These are phyloP conservation scores for Formica exsecta DNA, from an alignment of 1,140 invertebrate species.

Conservation along the genomic window DNA sequence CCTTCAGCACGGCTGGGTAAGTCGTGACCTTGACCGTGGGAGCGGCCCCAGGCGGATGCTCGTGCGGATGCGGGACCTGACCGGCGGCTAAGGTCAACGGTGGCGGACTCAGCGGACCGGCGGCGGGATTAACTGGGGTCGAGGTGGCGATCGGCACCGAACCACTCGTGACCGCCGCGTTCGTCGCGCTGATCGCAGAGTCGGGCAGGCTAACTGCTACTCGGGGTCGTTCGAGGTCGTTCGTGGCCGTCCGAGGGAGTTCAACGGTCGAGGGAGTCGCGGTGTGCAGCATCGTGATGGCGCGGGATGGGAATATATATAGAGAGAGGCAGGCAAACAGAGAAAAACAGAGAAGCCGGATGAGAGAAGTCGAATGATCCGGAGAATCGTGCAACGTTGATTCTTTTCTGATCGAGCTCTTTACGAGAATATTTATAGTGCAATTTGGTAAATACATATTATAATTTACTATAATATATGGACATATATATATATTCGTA, in stretches of 20 bases:
- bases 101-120: constrained; percentile 87
- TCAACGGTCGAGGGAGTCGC: constrained; percentile 38
- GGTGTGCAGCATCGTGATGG: constrained; percentile 61
- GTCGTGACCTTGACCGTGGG: constrained; percentile 85
- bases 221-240: constrained; percentile 51
- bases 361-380: constrained; percentile 60
- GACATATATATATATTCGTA: background rate
- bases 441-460: background rate
- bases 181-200: constrained; percentile 58
- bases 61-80: constrained; percentile 42
- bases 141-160: constrained; percentile 80
- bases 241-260: constrained; percentile 19
- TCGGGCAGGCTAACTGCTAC: constrained; percentile 67
- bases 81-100: constrained; percentile 85
- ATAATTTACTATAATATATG: background rate
- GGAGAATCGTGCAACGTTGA: constrained; percentile 53
- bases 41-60: constrained; percentile 75
- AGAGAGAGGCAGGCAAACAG: constrained; percentile 52
- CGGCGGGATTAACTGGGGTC: constrained; percentile 76
- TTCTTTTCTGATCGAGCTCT: constrained; percentile 42
- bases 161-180: constrained; percentile 61
- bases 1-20: constrained; percentile 92
- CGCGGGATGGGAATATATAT: constrained; percentile 57
- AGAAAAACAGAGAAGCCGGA: constrained; percentile 70
- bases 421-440: background rate